Base-by-base conservation (phyloP, 2,113 vertebrate genomes). In the Phalacrocorax brasilianus region DNA sequence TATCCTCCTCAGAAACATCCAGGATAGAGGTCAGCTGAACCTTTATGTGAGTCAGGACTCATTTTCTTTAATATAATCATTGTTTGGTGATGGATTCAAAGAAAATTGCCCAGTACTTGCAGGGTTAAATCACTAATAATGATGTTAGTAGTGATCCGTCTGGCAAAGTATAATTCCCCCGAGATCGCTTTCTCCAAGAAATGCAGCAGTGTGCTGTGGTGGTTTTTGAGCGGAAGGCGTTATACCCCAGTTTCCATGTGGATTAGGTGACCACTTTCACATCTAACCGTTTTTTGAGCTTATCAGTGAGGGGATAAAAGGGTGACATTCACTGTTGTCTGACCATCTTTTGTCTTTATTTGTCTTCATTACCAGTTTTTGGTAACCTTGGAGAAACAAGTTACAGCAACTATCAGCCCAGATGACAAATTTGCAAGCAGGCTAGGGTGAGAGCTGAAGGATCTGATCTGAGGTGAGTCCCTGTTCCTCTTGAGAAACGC, bases 71-170 rank as follows among this genome's bases (percentile, higher is more conserved):
- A 83, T 61, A 63, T 59, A 85, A 92, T 89, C 75, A 49, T 91
- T 58, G 59, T 91, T 90, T 92, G 86, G 81, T 70, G 78, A 88
- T 55, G 77, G 71, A 93, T 95, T 92, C 74, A 89, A 88, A 93
- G 87, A 91, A 89, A 94, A 96, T 94, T 92, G 75, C 77, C 89
- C 59, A 59, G 94, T 91, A 91, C 84, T 86, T 81, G 90, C 93
- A 96, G 97, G 89, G 97, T 95, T 97, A 96, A 96, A 96, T 93
- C 91, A 80, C 95, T 95, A 95, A 94, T 97, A 94, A 92, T 59
- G 71, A 95, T 94, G 77, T 97, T 96, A 96, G 94, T 50, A 96
- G 88, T 91, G 96, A 92, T 95, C 78, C 0, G 52, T 63, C 87
- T 94, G 82, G 89, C 59, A 59, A 96, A 88, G 75, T 88, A 42